Conservation (phyloP, 2,888 invertebrate genomes). For the Athetis lepigone region DNA sequence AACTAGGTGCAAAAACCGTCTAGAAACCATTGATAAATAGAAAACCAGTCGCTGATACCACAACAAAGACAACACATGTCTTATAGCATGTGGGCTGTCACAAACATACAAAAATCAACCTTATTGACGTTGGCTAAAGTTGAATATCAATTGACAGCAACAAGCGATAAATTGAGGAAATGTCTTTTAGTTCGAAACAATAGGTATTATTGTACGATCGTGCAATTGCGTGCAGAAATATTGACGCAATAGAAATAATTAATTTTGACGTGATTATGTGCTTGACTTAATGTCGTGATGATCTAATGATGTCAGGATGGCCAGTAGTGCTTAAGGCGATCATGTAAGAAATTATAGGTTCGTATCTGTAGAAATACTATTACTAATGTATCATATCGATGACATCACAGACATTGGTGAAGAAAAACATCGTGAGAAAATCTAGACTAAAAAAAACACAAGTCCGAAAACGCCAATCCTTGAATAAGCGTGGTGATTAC, state of each 20-base stretch:
- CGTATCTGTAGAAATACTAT: too few species aligned
- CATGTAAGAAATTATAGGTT: too few species aligned
- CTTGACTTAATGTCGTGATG: too few species aligned
- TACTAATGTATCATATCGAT: too few species aligned
- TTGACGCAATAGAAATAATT: constrained; percentile 19
- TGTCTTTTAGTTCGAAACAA: constrained; percentile 55
- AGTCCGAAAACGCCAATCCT: too few species aligned
- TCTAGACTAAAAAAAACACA: too few species aligned
- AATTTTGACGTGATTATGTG: too few species aligned
- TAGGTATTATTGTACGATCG: constrained; percentile 30
- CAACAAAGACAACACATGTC: constrained; percentile 61
- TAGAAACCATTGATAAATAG: constrained; percentile 28
- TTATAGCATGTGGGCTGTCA: constrained; percentile 53
- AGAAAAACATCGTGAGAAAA: too few species aligned
- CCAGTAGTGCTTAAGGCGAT: too few species aligned
- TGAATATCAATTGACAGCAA: constrained; percentile 19
- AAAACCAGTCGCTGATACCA: constrained; percentile 39
- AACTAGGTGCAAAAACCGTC: constrained; percentile 2
- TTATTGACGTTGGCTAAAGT: neutral
- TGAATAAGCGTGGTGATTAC: too few species aligned
- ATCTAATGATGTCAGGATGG: too few species aligned
- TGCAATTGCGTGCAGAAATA: constrained; percentile 50
- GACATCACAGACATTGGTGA: too few species aligned
- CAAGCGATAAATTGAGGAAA: constrained; percentile 55
- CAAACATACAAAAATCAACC: constrained; percentile 20